A percentile compares a stretch with the other conserved stretches of the same genome.
Evolutionary conservation across 1,140 invertebrate species (phyloP).

Genomic region (Ceratosolen fusciceps): DNA sequence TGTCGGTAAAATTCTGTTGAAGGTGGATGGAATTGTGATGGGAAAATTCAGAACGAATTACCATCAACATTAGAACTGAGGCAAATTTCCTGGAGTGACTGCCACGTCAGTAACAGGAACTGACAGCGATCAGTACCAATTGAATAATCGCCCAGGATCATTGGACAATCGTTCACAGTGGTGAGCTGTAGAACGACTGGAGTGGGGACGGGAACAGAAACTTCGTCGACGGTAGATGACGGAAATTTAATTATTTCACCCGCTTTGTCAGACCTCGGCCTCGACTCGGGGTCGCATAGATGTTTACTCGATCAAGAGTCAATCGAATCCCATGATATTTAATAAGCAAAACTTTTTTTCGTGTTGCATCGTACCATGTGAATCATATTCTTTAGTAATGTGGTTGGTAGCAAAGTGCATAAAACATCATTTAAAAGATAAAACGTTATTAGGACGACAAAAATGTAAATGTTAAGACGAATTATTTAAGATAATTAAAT

Average conservation of each 20-base stretch:
- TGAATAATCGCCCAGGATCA: conserved; percentile 62
- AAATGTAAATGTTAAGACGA: not conserved
- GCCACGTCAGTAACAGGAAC: conserved; percentile 57
- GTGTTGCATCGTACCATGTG: not conserved
- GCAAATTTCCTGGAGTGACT: conserved; percentile 63
- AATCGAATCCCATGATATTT: not conserved
- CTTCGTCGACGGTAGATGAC: conserved; percentile 33
- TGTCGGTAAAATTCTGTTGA: not conserved
- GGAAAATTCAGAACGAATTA: not conserved
- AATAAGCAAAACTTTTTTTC: conserved; percentile 10
- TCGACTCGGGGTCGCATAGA: not conserved
- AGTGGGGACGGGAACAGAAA: conserved; percentile 6
- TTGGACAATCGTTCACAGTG: conserved; percentile 42
- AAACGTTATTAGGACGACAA: not conserved
- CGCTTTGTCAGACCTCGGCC: not conserved
- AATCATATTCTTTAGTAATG: not conserved
- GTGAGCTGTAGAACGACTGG: not conserved
- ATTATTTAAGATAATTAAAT: conserved; percentile 4
- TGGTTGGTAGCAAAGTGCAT: not conserved
- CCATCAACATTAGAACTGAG: conserved; percentile 32
- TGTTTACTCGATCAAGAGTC: not conserved
- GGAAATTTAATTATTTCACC: conserved; percentile 46
- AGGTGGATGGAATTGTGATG: not conserved
- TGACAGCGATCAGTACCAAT: conserved; percentile 61
- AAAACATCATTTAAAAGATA: not conserved